These are phyloP conservation scores for Petrolisthes cinctipes DNA, from an alignment of 2,888 invertebrate genomes.

Conservation along the genomic window DNA sequence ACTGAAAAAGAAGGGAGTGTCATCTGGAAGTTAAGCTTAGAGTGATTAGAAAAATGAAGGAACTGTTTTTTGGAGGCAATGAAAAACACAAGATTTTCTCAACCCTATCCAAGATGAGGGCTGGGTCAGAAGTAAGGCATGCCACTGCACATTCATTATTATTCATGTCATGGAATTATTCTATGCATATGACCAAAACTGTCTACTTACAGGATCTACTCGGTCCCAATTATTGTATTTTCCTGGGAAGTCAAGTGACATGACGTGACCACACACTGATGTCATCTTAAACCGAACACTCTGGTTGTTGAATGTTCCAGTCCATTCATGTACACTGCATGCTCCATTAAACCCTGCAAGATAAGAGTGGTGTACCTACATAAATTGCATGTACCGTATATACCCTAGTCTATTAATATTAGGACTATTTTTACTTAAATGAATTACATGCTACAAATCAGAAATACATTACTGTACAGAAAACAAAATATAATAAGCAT, in stretches of 20 bases:
- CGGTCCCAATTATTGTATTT: slow-evolving; percentile 98
- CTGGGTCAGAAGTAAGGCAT: neutral
- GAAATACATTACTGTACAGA: too few relatives aligned
- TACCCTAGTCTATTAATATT: too few relatives aligned
- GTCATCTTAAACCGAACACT: slow-evolving; percentile 91
- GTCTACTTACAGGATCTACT: slow-evolving; percentile 86
- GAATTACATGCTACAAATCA: too few relatives aligned
- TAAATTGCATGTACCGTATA: too few relatives aligned
- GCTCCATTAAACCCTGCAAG: slow-evolving; percentile 84
- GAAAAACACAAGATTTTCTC: neutral
- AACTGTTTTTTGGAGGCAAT: neutral
- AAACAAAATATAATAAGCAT: too few relatives aligned
- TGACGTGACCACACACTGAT: slow-evolving; percentile 98
- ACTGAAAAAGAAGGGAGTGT: too few relatives aligned
- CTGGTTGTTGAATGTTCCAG: slow-evolving; percentile 82
- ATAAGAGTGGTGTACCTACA: too few relatives aligned
- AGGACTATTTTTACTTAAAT: too few relatives aligned
- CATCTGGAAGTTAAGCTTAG: too few relatives aligned
- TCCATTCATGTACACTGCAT: slow-evolving; percentile 95
- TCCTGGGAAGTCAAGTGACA: slow-evolving; percentile 90
- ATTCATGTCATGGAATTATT: neutral
- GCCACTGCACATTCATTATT: neutral
- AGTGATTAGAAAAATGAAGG: too few relatives aligned
- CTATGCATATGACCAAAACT: neutral
- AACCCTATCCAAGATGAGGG: neutral